Evolutionary conservation across 2,888 invertebrate species (phyloP).

Genomic region (Dynastes tityus): DNA sequence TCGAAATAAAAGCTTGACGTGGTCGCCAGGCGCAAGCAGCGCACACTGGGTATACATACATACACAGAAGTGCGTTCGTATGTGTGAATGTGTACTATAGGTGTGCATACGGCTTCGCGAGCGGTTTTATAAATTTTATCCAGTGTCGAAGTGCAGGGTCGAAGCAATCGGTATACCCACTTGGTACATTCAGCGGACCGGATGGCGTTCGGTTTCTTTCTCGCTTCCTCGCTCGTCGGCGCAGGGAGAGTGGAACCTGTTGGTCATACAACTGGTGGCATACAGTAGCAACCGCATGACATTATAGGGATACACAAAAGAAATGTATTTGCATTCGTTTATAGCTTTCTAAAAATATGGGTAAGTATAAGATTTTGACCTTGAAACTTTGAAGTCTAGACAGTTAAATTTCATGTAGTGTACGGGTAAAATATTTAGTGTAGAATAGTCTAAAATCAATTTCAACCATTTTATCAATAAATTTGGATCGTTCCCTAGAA

Average conservation of each 20-base stretch:
- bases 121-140: conserved; percentile 53
- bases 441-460: no score
- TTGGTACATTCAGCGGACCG: conserved; percentile 24
- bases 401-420: no score
- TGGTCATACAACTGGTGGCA: conserved; percentile 51
- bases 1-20: conserved; percentile 31
- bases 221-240: conserved; percentile 30
- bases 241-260: conserved; percentile 50
- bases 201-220: conserved; percentile 30
- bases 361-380: conserved; percentile 15
- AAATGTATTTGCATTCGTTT: conserved; percentile 49
- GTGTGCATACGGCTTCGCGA: not conserved
- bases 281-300: conserved; percentile 53
- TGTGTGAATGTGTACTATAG: not conserved
- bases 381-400: not conserved
- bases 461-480: no score
- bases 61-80: not conserved
- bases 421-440: no score
- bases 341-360: conserved; percentile 41
- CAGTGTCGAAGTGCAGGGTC: conserved; percentile 52
- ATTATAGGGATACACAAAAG: conserved; percentile 54
- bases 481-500: not conserved
- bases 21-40: conserved; percentile 3
- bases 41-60: not conserved
- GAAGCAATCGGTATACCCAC: conserved; percentile 51